Conservation (phyloP, 2,888 invertebrate genomes). For the Drosophila kuntzei region DNA sequence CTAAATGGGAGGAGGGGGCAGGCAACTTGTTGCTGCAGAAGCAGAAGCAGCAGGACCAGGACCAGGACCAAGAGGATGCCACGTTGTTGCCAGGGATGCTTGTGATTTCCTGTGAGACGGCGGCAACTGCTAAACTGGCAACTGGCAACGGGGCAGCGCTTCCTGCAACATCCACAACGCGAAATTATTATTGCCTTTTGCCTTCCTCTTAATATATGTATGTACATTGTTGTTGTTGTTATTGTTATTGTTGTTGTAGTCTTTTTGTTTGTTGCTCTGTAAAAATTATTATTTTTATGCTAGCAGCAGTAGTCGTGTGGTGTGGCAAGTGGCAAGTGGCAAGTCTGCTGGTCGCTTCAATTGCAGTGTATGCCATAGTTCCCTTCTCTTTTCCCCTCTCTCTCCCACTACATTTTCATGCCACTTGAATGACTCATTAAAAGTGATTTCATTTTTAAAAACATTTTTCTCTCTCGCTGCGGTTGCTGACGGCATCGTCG, state of each 20-base stretch:
- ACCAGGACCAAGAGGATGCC: conserved; percentile 37
- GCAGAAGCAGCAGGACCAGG: conserved; percentile 3
- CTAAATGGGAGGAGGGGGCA: conserved; percentile 18
- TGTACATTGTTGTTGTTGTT: conserved; percentile 4
- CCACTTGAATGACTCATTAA: conserved; percentile 82
- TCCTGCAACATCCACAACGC: conserved; percentile 69
- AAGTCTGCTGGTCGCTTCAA: conserved; percentile 25
- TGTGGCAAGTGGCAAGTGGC: conserved; percentile 46
- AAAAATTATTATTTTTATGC: conserved; percentile 74
- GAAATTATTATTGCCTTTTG: conserved; percentile 75
- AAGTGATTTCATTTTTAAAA: conserved; percentile 80
- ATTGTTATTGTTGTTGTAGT: conserved; percentile 4
- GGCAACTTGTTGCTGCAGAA: conserved; percentile 68
- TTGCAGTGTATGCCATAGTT: conserved; percentile 15
- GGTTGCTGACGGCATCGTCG: conserved; percentile 63
- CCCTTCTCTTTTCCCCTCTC: background rate
- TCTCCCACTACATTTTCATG: conserved; percentile 44
- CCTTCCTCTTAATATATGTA: conserved; percentile 44
- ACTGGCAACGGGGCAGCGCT: conserved; percentile 38
- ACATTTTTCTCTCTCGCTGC: conserved; percentile 68
- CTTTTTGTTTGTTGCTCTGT: conserved; percentile 59
- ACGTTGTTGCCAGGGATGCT: conserved; percentile 61
- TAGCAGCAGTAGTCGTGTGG: conserved; percentile 26
- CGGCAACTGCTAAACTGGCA: conserved; percentile 11
- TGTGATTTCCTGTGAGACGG: conserved; percentile 62